Evolutionary conservation across 2,797 vertebrate genomes (phyloP), one percentile per base, ranked within the genome.

Genomic region (Decapterus maruadsi): DNA sequence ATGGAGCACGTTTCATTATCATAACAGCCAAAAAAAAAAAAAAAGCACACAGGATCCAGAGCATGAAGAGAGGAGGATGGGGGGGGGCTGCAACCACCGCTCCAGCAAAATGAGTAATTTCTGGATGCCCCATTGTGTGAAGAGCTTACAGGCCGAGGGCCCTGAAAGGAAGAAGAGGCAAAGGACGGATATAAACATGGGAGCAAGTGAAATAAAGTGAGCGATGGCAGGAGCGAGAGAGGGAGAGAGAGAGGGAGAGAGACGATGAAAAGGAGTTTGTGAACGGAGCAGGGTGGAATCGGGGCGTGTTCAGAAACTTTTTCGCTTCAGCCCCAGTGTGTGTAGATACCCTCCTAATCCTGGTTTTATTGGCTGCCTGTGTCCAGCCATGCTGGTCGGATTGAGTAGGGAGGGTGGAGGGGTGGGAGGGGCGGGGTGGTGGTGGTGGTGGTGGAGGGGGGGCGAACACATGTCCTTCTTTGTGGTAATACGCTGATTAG

Each of bases 381-480:
- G 95, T 95, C 94, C 94, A 90, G 93, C 93, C 92, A 90, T 90
- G 93, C 93, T 80, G 91, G 89, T 94, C 91, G 90, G 94, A 95
- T 94, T 94, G 95, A 94, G 93, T 75, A 75, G 90, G 90, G 93
- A 88, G 89, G 92, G 91, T 11, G 82, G 91, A 93, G 93, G 92
- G 93, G 89, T 89, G 92, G 84, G 72, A 83, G 82, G 79, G 73
- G 19, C 87, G 94, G 26, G 26, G 26, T 1, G 1, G 26, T 1
- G 26, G 26, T 26, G 26, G 26, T 26, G 26, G 26, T 26, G 26
- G 26, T 26, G 26, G 93, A 89, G 84, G 72, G 85, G 83, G 79
- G 74, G 16, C 88, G 94, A 96, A 96, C 96, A 97, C 96, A 97
- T 97, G 97, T 97, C 96, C 94, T 94, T 94, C 95, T 97, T 97